Base-by-base conservation (phyloP, 2,888 invertebrate genomes). In the Conistra vaccinii region DNA sequence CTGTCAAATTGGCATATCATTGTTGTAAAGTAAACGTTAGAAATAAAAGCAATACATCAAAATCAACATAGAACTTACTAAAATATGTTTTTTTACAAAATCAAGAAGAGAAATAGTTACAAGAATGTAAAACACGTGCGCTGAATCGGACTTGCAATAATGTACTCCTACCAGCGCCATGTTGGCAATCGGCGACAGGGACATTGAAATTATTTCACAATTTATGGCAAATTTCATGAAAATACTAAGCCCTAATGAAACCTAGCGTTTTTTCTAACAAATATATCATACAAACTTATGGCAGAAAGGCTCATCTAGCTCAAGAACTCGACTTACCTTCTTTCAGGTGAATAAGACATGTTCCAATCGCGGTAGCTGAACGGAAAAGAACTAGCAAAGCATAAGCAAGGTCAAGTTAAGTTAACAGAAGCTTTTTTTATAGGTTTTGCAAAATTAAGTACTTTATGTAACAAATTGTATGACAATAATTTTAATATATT, bases 291-390 rank as follows among this genome's bases (percentile, higher is more conserved):
- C 84, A 84, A 84, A 85, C 81, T 88, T 84, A 88, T 85, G 87
- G 85, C 82, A 90, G 88, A 61, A 68, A 69, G 39, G 65, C 51
- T 63, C 48, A 92, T 88, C 78, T 84, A 87, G 82, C 81, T 87
- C 83, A 88, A 91, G 94, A 94, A 92, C 92, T 91, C 91, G 92
- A 97, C 97, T 98, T 97, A 98, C 98, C 98, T 98, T 97, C 98
- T 97, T 97, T 98, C 98, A 95, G 97, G 96, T 95, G 97, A 97
- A 97, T 97, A 97, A 96, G 98, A 98, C 98, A 98, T 98, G 97
- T 97, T 98, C 97, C 97, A 97, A 97, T 97, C 97, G 97, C 97
- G 97, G 97, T 97, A 97, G 97, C 97, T 97, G 97, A 97, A 97
- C 97, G 97, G 97, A 98, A 98, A 98, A 97, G 96, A 96, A 96